A percentile compares a stretch with the other conserved stretches of the same genome.
Evolutionary conservation across 2,888 invertebrate genomes (phyloP).

Genomic region (Patella pellucida): DNA sequence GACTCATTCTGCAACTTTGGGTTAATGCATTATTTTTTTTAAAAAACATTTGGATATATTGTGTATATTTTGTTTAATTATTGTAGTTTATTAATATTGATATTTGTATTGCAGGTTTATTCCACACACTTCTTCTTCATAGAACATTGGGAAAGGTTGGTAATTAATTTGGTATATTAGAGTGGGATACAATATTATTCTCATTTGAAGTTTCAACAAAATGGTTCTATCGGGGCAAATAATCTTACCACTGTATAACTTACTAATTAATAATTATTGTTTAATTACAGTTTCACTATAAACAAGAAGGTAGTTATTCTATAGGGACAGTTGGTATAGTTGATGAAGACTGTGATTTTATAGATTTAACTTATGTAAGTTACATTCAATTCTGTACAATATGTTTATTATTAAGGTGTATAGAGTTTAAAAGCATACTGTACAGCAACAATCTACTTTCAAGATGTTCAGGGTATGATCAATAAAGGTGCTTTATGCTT

Average conservation of each 20-base stretch:
- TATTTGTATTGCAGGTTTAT: constrained; percentile 64
- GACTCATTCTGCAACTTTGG: not conserved
- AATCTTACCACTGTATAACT: too few species aligned
- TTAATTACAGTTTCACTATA: constrained; percentile 83
- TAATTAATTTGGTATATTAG: not conserved
- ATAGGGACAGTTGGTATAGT: constrained; percentile 95
- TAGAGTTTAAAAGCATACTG: too few species aligned
- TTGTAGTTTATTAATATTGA: not conserved
- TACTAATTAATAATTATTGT: not conserved
- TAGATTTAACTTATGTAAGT: constrained; percentile 94
- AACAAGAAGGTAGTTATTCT: constrained; percentile 93
- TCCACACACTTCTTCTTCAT: constrained; percentile 73
- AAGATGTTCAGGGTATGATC: too few species aligned
- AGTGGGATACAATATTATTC: not conserved
- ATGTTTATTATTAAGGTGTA: too few species aligned
- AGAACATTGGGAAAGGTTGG: constrained; percentile 72
- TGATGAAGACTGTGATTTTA: constrained; percentile 97
- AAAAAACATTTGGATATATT: too few species aligned
- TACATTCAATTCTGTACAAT: not conserved
- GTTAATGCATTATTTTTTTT: not conserved
- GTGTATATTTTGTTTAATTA: not conserved
- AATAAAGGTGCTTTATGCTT: too few species aligned
- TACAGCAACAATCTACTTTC: too few species aligned
- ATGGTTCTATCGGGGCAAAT: too few species aligned
- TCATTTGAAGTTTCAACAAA: too few species aligned